Percentiles rank a stretch among this genome's conserved stretches.
Evolutionary conservation across 2,797 vertebrate species (phyloP).

Genomic region (Kryptolebias ocellatus): DNA sequence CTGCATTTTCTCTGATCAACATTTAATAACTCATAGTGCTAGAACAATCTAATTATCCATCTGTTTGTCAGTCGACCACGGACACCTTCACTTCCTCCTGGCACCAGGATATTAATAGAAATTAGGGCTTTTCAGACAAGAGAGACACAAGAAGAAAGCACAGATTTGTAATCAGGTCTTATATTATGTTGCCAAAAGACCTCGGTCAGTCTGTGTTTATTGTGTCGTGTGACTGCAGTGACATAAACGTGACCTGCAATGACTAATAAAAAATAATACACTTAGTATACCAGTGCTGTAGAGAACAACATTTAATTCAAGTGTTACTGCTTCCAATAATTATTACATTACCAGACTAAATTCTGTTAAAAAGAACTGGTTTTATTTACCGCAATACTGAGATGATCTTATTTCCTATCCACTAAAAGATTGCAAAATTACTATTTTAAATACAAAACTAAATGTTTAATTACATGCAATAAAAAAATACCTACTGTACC

Average conservation of each 20-base stretch:
- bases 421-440: neutral
- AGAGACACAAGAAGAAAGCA: neutral
- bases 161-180: slow-evolving; percentile 36
- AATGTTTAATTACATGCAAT: neutral
- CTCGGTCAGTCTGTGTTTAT: slow-evolving; percentile 20
- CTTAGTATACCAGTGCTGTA: neutral
- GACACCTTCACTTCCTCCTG: slow-evolving; percentile 50
- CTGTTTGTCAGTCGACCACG: slow-evolving; percentile 21
- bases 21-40: slow-evolving; percentile 49
- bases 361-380: neutral
- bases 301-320: neutral
- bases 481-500: neutral
- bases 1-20: slow-evolving; percentile 42
- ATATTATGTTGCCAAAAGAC: slow-evolving; percentile 23
- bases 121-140: slow-evolving; percentile 27
- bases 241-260: neutral
- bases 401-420: neutral
- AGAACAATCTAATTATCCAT: slow-evolving; percentile 60
- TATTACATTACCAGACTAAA: neutral
- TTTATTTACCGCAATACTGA: neutral
- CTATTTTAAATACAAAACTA: neutral
- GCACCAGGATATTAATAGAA: slow-evolving; percentile 59
- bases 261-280: neutral
- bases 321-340: neutral
- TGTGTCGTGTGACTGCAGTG: slow-evolving; percentile 3